These are phyloP conservation scores for Hemiprocne comata DNA, from an alignment of 2,113 vertebrate genomes.

Conservation along the genomic window DNA sequence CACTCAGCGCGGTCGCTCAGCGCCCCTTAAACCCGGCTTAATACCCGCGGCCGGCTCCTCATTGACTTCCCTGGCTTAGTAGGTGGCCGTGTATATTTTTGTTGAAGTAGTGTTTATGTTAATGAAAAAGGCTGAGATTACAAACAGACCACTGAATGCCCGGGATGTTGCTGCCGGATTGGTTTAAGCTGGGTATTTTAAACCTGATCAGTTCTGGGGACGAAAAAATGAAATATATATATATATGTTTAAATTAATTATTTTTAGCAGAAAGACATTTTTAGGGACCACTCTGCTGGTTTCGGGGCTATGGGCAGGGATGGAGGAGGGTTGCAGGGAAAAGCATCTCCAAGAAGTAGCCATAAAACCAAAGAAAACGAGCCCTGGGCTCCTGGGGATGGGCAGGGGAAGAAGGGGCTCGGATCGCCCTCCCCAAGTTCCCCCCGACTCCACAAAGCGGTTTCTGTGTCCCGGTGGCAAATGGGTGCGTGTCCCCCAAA, in stretches of 20 bases:
- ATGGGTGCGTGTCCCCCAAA: accelerated
- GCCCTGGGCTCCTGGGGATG: neutral
- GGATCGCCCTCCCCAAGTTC: accelerated
- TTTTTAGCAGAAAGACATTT: constrained; percentile 41
- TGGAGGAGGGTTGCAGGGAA: neutral
- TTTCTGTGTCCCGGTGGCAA: neutral
- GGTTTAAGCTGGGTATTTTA: constrained; percentile 57
- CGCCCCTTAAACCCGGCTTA: neutral
- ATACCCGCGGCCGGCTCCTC: neutral
- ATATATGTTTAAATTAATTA: neutral
- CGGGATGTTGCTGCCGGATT: constrained; percentile 68
- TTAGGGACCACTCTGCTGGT: neutral
- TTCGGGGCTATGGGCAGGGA: neutral
- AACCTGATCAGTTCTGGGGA: constrained; percentile 71
- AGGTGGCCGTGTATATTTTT: constrained; percentile 97
- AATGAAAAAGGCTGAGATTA: constrained; percentile 89
- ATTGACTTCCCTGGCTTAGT: constrained; percentile 72
- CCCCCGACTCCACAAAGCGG: accelerated
- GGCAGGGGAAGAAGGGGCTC: neutral
- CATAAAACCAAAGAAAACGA: neutral
- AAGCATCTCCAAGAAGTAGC: neutral
- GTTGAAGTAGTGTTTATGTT: constrained; percentile 94
- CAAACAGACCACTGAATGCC: constrained; percentile 86
- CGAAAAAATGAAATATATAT: neutral
- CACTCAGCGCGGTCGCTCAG: neutral